phyloP scores from a whole-genome alignment of 2,113 vertebrate genomes.

The Triplophysa tibetana region DNA sequence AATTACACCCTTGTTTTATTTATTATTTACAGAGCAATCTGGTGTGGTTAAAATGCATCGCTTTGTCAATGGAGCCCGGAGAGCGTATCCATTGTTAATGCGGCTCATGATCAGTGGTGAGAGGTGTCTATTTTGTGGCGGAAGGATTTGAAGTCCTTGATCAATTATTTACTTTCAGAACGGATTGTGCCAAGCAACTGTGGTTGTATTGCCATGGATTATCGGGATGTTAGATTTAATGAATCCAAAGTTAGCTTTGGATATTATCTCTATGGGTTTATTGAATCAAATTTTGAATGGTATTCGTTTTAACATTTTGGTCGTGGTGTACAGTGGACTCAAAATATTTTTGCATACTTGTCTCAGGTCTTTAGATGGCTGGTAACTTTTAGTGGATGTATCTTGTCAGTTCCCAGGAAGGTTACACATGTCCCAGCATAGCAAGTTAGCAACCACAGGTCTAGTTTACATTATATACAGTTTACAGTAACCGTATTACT shows the following conservation, averaged over 20 bases:
- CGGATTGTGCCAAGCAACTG: conserved; percentile 3
- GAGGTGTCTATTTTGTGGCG: neutral
- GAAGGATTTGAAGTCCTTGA: neutral
- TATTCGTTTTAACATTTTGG: no score
- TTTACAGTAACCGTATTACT: no score
- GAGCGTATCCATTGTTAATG: conserved; percentile 11
- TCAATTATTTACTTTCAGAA: conserved; percentile 14
- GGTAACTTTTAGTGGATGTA: no score
- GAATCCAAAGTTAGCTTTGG: neutral
- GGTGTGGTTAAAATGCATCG: conserved; percentile 19
- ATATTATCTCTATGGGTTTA: no score
- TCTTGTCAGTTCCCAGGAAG: no score
- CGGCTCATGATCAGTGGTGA: conserved; percentile 16
- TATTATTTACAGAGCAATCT: conserved; percentile 22
- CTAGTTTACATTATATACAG: no score
- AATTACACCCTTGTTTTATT: conserved; percentile 19
- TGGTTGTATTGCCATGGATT: neutral
- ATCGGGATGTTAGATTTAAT: neutral
- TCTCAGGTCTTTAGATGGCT: no score
- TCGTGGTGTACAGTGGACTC: no score
- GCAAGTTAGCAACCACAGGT: no score
- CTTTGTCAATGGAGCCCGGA: conserved; percentile 14
- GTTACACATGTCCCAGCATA: no score
- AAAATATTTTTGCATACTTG: no score
- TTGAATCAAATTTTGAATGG: no score